Conservation (phyloP, 2,797 vertebrate genomes). For the Galago senegalensis region DNA sequence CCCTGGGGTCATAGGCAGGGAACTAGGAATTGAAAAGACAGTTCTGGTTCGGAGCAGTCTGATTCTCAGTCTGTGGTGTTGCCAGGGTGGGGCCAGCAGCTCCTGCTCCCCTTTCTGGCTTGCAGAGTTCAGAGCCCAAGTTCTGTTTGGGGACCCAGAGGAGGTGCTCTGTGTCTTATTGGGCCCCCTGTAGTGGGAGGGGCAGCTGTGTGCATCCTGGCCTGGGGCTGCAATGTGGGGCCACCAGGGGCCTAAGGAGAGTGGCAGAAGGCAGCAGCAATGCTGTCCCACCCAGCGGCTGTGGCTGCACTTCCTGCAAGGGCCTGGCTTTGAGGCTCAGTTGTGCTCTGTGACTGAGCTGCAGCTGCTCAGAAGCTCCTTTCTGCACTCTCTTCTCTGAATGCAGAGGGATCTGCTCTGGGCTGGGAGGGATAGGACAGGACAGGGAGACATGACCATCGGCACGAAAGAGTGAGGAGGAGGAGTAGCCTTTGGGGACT, state of each 20-base stretch:
- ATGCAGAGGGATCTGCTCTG: background rate
- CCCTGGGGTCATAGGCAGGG: rapidly evolving
- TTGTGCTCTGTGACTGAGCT: background rate
- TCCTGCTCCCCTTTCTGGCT: background rate
- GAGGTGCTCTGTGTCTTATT: background rate
- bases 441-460: background rate
- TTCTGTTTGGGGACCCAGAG: background rate
- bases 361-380: background rate
- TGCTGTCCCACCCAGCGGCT: rapidly evolving
- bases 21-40: background rate
- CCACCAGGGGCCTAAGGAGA: background rate
- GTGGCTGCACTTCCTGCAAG: background rate
- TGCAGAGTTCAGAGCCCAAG: background rate
- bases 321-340: background rate
- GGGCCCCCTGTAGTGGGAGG: background rate
- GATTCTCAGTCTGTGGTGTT: background rate
- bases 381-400: background rate
- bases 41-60: background rate
- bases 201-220: background rate
- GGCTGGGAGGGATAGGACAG: background rate
- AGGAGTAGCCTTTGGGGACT: background rate
- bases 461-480: background rate
- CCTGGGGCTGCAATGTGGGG: background rate
- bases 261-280: background rate
- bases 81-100: background rate